A percentile compares a stretch with the other conserved stretches of the same genome.
Evolutionary conservation across 2,888 invertebrate species (phyloP).

Genomic region (Dasypogon diadema): DNA sequence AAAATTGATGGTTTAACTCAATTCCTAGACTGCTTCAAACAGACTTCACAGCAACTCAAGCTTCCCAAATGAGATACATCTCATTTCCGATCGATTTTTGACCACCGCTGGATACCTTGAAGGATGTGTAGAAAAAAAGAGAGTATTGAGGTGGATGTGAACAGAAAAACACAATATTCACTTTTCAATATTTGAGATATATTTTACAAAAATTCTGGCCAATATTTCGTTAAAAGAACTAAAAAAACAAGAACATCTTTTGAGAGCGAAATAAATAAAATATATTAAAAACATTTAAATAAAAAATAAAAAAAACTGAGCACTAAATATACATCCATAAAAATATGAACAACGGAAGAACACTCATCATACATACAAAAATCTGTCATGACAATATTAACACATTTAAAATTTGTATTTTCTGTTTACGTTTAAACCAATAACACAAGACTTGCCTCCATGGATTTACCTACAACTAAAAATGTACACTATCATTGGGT

Average conservation of each 20-base stretch:
- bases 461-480: conserved; percentile 18
- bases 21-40: too few relatives aligned
- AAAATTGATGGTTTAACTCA: too few relatives aligned
- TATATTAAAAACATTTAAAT: conserved; percentile 43
- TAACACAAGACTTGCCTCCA: conserved; percentile 44
- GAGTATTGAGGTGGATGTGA: too few relatives aligned
- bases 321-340: conserved; percentile 21
- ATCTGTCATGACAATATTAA: conserved; percentile 40
- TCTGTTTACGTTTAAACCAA: neutral
- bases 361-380: conserved; percentile 32
- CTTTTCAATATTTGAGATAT: conserved; percentile 17
- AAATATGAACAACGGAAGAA: conserved; percentile 7
- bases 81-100: too few relatives aligned
- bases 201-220: conserved; percentile 46
- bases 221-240: neutral
- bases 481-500: conserved; percentile 46
- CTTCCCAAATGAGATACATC: too few relatives aligned
- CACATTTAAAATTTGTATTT: conserved; percentile 27
- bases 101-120: too few relatives aligned
- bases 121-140: neutral
- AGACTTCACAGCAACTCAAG: too few relatives aligned
- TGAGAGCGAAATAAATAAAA: conserved; percentile 39
- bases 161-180: neutral
- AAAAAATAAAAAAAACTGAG: conserved; percentile 13
- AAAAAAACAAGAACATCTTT: conserved; percentile 31